Conservation (phyloP, 2,888 invertebrate species). For the Magallana nippona region DNA sequence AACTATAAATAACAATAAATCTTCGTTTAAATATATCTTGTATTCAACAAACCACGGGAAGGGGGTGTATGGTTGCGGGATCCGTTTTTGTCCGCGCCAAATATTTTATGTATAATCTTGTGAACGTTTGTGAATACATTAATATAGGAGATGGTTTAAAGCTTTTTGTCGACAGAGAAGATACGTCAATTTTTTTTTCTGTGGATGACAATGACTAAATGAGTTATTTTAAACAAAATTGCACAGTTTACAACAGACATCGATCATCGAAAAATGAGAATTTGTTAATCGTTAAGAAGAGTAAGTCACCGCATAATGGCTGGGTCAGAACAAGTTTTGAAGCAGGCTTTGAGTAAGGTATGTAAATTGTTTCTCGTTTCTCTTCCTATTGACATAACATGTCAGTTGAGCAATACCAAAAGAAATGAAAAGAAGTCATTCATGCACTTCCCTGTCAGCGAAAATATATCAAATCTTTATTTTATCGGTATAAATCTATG, state of each 20-base stretch:
- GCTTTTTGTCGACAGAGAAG: neutral
- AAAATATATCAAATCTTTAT: too few relatives aligned
- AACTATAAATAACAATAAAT: too few relatives aligned
- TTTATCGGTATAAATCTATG: too few relatives aligned
- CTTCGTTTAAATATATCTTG: too few relatives aligned
- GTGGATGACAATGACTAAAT: conserved; percentile 18
- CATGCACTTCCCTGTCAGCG: too few relatives aligned
- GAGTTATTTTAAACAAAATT: neutral
- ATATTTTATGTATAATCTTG: neutral
- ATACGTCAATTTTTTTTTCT: conserved; percentile 10
- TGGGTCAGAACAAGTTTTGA: neutral
- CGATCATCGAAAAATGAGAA: conserved; percentile 6
- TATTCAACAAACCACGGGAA: too few relatives aligned
- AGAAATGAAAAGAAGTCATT: too few relatives aligned
- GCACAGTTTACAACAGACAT: neutral
- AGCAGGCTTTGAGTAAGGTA: conserved; percentile 23
- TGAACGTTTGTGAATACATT: neutral
- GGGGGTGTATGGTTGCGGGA: too few relatives aligned
- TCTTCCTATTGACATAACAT: neutral
- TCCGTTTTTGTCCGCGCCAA: neutral
- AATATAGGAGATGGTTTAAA: neutral
- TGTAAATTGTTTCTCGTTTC: neutral
- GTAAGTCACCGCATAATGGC: neutral
- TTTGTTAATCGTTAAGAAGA: neutral
- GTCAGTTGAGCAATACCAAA: neutral